Base-by-base conservation (phyloP, 2,113 vertebrate genomes). In the Austrofundulus limnaeus region DNA sequence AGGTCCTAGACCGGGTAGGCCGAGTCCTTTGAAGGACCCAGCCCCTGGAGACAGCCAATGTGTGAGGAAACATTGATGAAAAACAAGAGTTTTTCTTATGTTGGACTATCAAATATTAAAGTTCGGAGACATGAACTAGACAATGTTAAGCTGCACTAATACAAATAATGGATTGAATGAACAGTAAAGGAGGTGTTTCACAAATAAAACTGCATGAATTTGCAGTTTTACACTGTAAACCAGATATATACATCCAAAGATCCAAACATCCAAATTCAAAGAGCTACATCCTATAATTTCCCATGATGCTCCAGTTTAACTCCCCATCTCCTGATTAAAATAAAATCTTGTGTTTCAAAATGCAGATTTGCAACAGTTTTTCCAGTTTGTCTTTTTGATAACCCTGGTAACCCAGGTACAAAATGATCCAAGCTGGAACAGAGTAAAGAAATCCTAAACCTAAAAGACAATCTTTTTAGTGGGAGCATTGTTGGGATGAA, bases 381-480 rank as follows among this genome's bases (percentile, higher is more conserved):
- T n/a, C n/a, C n/a, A n/a, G 28, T 28, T 28, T 28, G 3, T 28
- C 28, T 28, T 7, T 28, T 28, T 28, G 7, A 28, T 28, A 34
- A 34, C 31, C 31, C 31, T 34, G 9, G 9, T 34, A 34, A 34
- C 31, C 31, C 31, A 34, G 31, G 31, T 34, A 34, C 28, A n/a
- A n/a, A n/a, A n/a, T n/a, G 12, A 25, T 2, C n/a, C n/a, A 28
- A 55, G 12, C 20, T 28, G 16, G 42, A 51, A 28, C 51, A 25
- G 24, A 37, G 3, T 2, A 21, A 55, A 2, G 16, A 1, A 37
- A 56, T 45, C 0, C 41, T 13, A 23, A 17, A 51, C 66, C 15
- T 16, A 31, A 60, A 24, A 74, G 55, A 78, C 49, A 55, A 76
- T 28, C 21, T 72, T 55, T 46, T 46, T 9, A 19, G 45, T 55